Base-by-base conservation (phyloP, 23 tunicate genomes). In the Ascidia mentula region DNA sequence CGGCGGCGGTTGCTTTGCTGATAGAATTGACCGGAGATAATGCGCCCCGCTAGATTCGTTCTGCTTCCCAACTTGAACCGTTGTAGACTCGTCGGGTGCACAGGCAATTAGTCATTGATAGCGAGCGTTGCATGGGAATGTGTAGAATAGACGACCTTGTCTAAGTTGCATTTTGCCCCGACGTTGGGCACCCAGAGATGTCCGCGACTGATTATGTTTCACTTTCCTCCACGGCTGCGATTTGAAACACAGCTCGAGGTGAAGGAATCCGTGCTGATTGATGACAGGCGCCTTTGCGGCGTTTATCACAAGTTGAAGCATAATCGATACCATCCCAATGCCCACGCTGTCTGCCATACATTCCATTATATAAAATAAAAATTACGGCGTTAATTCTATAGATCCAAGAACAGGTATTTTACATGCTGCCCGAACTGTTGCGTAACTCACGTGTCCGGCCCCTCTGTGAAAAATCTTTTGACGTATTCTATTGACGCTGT, bases 91-190 rank as follows among this genome's bases (percentile, higher is more conserved):
- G 24, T 26, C 7, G 28, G 22, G 28, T 53, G 65, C 13, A 9
- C 65, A 20, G 65, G 65, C 65, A 53, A 53, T 53, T 53, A 53
- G 65, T 53, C 65, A 53, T 53, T 53, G 65, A 53, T 53, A 53
- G 12, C 4, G 24, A 9, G 65, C 4, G 65, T 26, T 53, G 65
- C 13, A 9, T 53, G 65, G 22, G 12, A 20, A 3, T 53, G 65
- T 9, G 65, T 1, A 9, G 13, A 53, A 28, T 26, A 53, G 2
- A 53, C 65, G n/a, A n/a, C n/a, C n/a, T n/a, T n/a, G n/a, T n/a
- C n/a, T n/a, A n/a, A n/a, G n/a, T n/a, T n/a, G n/a, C n/a, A n/a
- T n/a, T n/a, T n/a, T n/a, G n/a, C n/a, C n/a, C n/a, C n/a, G n/a
- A n/a, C n/a, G n/a, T n/a, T n/a, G n/a, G n/a, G n/a, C n/a, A n/a